These are phyloP conservation scores for Drosophila ohnishii DNA, from an alignment of 1,140 invertebrate genomes.

Conservation along the genomic window DNA sequence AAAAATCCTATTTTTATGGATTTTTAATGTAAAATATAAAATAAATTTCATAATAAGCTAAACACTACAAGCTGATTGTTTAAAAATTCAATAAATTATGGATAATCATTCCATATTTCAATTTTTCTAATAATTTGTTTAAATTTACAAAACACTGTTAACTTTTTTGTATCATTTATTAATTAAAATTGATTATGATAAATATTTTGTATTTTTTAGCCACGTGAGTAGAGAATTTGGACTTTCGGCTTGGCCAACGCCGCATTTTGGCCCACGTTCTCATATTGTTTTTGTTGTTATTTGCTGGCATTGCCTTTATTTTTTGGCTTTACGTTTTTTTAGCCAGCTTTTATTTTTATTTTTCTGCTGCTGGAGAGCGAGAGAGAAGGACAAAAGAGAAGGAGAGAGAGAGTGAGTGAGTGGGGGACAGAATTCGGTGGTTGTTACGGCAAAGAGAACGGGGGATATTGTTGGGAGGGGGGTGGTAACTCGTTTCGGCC, in stretches of 20 bases:
- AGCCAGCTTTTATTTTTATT: slow-evolving; percentile 11
- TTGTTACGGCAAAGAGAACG: slow-evolving; percentile 16
- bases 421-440: slow-evolving; percentile 27
- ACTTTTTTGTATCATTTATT: too few relatives aligned
- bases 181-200: too few relatives aligned
- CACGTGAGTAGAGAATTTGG: slow-evolving; percentile 3
- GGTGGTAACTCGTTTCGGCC: slow-evolving; percentile 23
- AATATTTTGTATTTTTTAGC: not conserved
- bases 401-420: not conserved
- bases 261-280: slow-evolving; percentile 25
- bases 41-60: too few relatives aligned
- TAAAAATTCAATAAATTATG: too few relatives aligned
- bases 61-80: not conserved
- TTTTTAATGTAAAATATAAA: too few relatives aligned
- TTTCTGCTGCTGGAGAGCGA: slow-evolving; percentile 22
- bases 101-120: too few relatives aligned
- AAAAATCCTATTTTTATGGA: too few relatives aligned
- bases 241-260: not conserved
- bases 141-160: too few relatives aligned
- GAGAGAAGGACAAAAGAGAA: slow-evolving; percentile 16
- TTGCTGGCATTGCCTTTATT: slow-evolving; percentile 27
- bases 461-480: not conserved
- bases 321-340: slow-evolving; percentile 36
- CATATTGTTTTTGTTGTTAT: slow-evolving; percentile 21
- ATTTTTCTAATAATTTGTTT: too few relatives aligned